Base-by-base conservation (phyloP, 2,888 invertebrate species). In the Bombylius major region DNA sequence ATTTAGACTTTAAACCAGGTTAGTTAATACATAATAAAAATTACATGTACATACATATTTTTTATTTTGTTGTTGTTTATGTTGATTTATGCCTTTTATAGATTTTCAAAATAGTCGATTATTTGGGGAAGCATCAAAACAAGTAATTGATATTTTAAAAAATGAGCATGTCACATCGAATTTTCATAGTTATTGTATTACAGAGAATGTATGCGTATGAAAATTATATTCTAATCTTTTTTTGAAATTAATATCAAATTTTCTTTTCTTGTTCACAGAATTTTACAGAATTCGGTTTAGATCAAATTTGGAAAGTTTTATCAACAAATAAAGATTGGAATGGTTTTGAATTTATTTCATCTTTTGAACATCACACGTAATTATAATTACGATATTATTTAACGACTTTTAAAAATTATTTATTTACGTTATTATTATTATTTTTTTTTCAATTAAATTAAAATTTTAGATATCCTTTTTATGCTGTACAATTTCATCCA, bases 401-500 rank as follows among this genome's bases (percentile, higher is more conserved):
- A 36, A 4, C 1, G 9, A 36, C 6, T 3, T 36, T 36, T 36
- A 36, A 6, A 36, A 36, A 36, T 36, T 8, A 36, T 8, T 36
- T 36, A 23, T 23, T 23, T 23, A 23, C 23, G 47, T 44, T 9
- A 45, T 14, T 36, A 4, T 54, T 45, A 7, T 14, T 34, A 14
- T 42, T 42, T 42, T 42, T 42, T 42, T 42, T 5, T 42, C 3
- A 42, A 1, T 31, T n/a, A n/a, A n/a, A 47, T 34, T 42, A 36
- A n/a, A 54, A 33, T 65, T 66, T 5, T 69, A 81, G 78, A 50
- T 84, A 82, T 69, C 95, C 95, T 5, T 85, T 94, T 68, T 96
- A 87, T 71, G 94, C 86, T 1, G 78, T 87, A 0, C 93, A 94
- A 70, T 96, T 88, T 71, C 96, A 96, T 69, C 95, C 95, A 0